These are phyloP conservation scores for Samia ricini DNA, from an alignment of 1,140 invertebrate genomes.

Conservation along the genomic window DNA sequence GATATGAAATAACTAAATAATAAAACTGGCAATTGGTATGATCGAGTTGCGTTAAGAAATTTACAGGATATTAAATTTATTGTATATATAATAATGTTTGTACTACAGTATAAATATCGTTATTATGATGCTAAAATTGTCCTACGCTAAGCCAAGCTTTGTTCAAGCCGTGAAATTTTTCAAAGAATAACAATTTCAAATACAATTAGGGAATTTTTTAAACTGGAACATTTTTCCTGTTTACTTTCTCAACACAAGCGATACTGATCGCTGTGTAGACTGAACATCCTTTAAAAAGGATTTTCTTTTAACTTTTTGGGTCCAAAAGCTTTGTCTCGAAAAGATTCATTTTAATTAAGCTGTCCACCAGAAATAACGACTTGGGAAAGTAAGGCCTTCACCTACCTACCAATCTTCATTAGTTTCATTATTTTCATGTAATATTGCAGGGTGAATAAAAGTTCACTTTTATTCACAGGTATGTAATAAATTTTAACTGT, in stretches of 20 bases:
- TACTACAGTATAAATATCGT: too few species aligned
- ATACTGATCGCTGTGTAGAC: not conserved
- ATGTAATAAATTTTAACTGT: too few species aligned
- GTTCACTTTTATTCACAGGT: not conserved
- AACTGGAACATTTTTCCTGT: not conserved
- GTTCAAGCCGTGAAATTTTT: not conserved
- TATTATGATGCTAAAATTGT: too few species aligned
- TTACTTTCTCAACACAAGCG: slow-evolving; percentile 4
- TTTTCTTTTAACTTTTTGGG: slow-evolving; percentile 38
- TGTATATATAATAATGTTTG: too few species aligned
- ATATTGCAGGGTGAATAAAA: slow-evolving; percentile 29
- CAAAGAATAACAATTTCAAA: not conserved
- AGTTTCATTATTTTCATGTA: slow-evolving; percentile 56
- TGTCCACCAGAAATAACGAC: slow-evolving; percentile 56
- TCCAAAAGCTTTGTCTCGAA: slow-evolving; percentile 46
- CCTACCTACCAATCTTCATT: slow-evolving; percentile 67
- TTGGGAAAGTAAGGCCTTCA: slow-evolving; percentile 46
- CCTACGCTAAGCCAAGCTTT: too few species aligned
- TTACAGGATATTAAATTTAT: too few species aligned
- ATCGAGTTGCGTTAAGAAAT: too few species aligned
- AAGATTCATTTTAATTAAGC: slow-evolving; percentile 70
- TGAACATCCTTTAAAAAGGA: slow-evolving; percentile 20
- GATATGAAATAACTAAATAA: too few species aligned
- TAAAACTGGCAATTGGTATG: too few species aligned
- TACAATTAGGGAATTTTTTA: not conserved